Evolutionary conservation across 2,888 invertebrate genomes (phyloP).

Genomic region (Norana najaformis): DNA sequence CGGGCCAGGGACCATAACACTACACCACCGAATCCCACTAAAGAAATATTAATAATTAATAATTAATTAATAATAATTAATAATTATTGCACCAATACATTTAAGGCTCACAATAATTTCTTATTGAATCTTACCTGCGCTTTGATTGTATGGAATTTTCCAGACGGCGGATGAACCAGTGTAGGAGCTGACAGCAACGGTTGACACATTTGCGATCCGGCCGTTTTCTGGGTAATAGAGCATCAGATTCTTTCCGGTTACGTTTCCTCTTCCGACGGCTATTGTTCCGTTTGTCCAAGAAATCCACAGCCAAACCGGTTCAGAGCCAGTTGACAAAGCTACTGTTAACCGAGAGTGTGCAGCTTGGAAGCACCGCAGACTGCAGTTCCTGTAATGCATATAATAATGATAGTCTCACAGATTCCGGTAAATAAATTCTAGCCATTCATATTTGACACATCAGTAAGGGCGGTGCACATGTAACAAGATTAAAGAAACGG

Average conservation of each 20-base stretch:
- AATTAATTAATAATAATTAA: neutral
- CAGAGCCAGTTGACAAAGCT: neutral
- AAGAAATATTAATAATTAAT: no score
- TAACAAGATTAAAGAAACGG: no score
- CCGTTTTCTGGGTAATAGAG: neutral
- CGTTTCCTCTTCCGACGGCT: neutral
- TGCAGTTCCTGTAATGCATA: neutral
- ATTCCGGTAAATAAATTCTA: no score
- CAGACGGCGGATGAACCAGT: neutral
- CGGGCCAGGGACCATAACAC: no score
- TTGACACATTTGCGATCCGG: neutral
- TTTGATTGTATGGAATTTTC: conserved; percentile 23
- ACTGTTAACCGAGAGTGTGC: neutral
- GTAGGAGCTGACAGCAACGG: neutral
- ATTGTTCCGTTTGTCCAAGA: conserved; percentile 14
- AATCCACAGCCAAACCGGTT: neutral
- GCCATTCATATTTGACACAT: no score
- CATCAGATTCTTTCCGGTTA: neutral
- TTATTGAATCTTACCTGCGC: neutral
- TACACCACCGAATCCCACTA: no score
- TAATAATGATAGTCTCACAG: neutral
- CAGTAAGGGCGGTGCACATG: no score
- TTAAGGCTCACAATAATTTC: neutral
- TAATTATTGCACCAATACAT: fast-evolving
- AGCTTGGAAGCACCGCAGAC: neutral